Evolutionary conservation across 2,113 vertebrate genomes (phyloP).

Genomic region (Sapayoa aenigma): DNA sequence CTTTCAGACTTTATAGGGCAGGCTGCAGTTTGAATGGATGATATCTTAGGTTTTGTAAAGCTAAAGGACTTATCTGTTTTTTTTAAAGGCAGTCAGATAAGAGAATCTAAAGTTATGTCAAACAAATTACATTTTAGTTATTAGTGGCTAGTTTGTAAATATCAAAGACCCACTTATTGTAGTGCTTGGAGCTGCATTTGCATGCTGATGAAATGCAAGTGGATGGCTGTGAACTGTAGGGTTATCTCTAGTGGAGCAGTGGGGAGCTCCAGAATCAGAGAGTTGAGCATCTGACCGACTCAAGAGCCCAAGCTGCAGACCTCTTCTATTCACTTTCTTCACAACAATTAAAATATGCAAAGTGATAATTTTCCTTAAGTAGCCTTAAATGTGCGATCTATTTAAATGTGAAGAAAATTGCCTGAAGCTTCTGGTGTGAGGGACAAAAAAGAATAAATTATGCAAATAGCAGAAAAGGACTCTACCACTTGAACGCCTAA

Average conservation of each 20-base stretch:
- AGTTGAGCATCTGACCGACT: slow-evolving; percentile 87
- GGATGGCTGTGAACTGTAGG: slow-evolving; percentile 93
- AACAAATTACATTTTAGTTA: slow-evolving; percentile 95
- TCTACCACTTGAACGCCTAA: slow-evolving; percentile 99
- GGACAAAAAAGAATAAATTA: slow-evolving; percentile 98
- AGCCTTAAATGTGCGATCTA: slow-evolving; percentile 99
- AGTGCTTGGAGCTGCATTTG: slow-evolving; percentile 91
- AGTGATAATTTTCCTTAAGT: slow-evolving; percentile 99
- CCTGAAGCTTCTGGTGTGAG: slow-evolving; percentile 94
- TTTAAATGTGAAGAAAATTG: slow-evolving; percentile 99
- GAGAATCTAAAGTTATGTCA: slow-evolving; percentile 91
- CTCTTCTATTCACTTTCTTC: slow-evolving; percentile 99
- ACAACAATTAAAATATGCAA: slow-evolving; percentile 99
- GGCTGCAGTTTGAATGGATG: slow-evolving; percentile 48
- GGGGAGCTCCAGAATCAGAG: slow-evolving; percentile 89
- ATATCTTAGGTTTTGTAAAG: slow-evolving; percentile 68
- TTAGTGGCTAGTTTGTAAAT: slow-evolving; percentile 99
- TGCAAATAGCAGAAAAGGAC: slow-evolving; percentile 98
- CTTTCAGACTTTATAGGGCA: slow-evolving; percentile 69
- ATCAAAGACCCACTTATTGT: slow-evolving; percentile 95
- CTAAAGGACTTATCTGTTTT: slow-evolving; percentile 62
- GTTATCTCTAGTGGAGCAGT: slow-evolving; percentile 97
- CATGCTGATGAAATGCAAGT: slow-evolving; percentile 99
- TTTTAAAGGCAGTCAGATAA: slow-evolving; percentile 77
- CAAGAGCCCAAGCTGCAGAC: slow-evolving; percentile 97